These are phyloP conservation scores for Orthosia gothica DNA, from an alignment of 2,888 invertebrate species.

Conservation along the genomic window DNA sequence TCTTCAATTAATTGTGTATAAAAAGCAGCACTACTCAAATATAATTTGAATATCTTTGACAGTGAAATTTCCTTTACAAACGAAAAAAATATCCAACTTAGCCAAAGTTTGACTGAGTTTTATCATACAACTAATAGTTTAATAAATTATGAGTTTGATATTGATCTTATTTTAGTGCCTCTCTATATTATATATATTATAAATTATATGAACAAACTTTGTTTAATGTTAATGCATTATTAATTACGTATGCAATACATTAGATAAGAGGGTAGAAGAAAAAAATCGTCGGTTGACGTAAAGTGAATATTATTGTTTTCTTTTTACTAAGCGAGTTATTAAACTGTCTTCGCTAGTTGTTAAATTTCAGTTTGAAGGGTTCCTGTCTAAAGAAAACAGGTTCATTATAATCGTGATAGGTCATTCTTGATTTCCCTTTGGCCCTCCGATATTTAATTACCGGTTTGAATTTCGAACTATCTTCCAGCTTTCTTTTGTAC, in stretches of 20 bases:
- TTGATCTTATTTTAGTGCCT: background rate
- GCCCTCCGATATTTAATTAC: slow-evolving; percentile 4
- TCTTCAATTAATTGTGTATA: background rate
- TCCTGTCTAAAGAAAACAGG: slow-evolving; percentile 5
- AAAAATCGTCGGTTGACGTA: background rate
- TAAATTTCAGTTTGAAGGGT: slow-evolving; percentile 1
- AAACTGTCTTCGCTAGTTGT: background rate
- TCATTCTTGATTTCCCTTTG: slow-evolving; percentile 21
- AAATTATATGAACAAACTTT: background rate
- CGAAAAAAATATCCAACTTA: background rate
- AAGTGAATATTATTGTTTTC: background rate
- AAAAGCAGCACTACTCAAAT: background rate
- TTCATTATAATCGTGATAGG: slow-evolving; percentile 10
- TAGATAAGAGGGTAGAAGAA: background rate
- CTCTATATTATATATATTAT: background rate
- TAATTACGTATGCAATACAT: background rate
- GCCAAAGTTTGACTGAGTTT: background rate
- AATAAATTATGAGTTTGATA: no score
- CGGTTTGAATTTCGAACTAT: slow-evolving; percentile 19
- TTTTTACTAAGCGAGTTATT: background rate
- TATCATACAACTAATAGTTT: background rate
- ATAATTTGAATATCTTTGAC: slow-evolving; percentile 1
- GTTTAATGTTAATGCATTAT: background rate
- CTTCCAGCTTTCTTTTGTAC: background rate
- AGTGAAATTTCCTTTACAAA: no score